These are phyloP conservation scores for Drosophila funebris DNA, from an alignment of 1,140 invertebrate genomes.

Conservation along the genomic window DNA sequence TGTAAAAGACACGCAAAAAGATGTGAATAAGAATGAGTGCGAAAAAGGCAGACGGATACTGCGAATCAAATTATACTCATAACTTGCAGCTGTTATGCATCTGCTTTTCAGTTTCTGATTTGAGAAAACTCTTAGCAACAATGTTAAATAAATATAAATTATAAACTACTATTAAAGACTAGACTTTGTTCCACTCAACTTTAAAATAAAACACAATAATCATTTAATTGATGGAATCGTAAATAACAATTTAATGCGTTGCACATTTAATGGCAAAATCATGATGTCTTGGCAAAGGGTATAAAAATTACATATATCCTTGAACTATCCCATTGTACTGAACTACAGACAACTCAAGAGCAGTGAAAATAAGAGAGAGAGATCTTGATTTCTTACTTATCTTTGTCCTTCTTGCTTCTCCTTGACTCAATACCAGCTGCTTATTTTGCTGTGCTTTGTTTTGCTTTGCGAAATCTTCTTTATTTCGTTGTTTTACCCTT, in stretches of 20 bases:
- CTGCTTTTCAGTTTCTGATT: slow-evolving; percentile 6
- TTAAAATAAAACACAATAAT: too few relatives aligned
- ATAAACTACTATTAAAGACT: background rate
- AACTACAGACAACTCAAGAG: too few relatives aligned
- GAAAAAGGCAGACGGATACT: background rate
- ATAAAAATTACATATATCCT: background rate
- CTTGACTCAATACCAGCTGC: background rate
- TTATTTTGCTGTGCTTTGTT: background rate
- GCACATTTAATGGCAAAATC: background rate
- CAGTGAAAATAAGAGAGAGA: background rate
- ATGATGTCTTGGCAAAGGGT: background rate
- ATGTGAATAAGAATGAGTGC: background rate
- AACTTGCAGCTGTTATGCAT: slow-evolving; percentile 53
- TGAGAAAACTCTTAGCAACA: slow-evolving; percentile 21
- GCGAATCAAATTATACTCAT: slow-evolving; percentile 29
- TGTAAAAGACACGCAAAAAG: background rate
- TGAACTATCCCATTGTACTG: background rate
- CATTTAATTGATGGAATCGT: background rate
- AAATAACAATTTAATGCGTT: background rate
- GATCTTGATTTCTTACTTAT: background rate
- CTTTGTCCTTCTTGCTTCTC: background rate
- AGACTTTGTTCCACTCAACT: background rate
- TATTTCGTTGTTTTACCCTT: slow-evolving; percentile 4
- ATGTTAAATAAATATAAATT: background rate
- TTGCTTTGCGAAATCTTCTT: background rate